Evolutionary conservation across 2,113 vertebrate genomes (phyloP).

Genomic region (Caracal caracal): DNA sequence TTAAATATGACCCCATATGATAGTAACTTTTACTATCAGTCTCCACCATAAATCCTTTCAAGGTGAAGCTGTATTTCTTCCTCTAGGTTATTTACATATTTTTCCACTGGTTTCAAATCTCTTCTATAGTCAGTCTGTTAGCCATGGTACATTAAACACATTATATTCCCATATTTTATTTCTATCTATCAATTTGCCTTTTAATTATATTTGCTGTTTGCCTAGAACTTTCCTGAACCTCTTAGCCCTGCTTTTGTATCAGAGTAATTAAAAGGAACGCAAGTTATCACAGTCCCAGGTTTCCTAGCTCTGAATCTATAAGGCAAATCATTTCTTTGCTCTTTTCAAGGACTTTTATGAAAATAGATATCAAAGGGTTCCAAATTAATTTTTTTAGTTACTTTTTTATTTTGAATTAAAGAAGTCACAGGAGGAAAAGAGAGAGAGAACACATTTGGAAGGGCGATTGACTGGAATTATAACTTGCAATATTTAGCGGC

Average conservation of each 20-base stretch:
- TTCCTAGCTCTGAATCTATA: background rate
- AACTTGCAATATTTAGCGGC: background rate
- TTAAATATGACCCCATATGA: background rate
- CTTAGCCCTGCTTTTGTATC: background rate
- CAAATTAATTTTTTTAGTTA: background rate
- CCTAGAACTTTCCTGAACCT: conserved; percentile 20
- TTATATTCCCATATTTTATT: conserved; percentile 4
- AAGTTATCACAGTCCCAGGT: background rate
- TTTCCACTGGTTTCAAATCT: background rate
- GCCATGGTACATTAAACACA: conserved; percentile 26
- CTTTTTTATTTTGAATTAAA: background rate
- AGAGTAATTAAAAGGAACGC: background rate
- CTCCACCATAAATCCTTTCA: background rate
- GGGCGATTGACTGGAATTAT: background rate
- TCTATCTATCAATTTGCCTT: conserved; percentile 25
- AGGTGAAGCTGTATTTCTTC: background rate
- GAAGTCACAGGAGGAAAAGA: background rate
- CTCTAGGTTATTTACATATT: background rate
- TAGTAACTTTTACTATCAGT: background rate
- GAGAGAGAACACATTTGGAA: background rate
- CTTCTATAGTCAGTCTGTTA: background rate
- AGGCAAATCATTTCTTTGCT: background rate
- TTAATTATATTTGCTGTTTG: conserved; percentile 26
- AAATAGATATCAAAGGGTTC: background rate
- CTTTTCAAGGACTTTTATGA: background rate